A percentile compares a stretch with the other conserved stretches of the same genome.
phyloP scores from a whole-genome alignment of 2,888 invertebrate genomes.

The Dermolepida albohirtum region DNA sequence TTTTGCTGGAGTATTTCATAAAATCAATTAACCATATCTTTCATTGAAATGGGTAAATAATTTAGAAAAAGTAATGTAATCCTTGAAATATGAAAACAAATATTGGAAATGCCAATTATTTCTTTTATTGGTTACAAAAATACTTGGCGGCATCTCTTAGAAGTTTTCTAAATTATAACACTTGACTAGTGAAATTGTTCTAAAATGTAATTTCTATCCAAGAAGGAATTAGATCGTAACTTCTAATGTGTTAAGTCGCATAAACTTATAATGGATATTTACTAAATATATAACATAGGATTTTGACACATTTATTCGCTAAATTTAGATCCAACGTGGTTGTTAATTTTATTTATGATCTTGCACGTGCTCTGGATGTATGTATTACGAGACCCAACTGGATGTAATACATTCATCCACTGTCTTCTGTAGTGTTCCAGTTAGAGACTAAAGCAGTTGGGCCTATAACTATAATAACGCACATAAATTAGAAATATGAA shows the following conservation, averaged over 20 bases:
- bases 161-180: no score
- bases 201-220: neutral
- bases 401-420: slow-evolving; percentile 1
- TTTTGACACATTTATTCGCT: slow-evolving; percentile 35
- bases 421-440: neutral
- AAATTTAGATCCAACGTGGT: slow-evolving; percentile 23
- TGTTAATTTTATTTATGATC: slow-evolving; percentile 35
- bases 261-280: neutral
- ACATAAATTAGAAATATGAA: no score
- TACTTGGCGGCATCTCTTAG: no score
- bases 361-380: slow-evolving; percentile 20
- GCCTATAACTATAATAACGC: no score
- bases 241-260: neutral
- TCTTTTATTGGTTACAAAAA: no score
- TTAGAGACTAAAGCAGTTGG: neutral
- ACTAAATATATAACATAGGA: slow-evolving; percentile 12
- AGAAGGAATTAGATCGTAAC: slow-evolving; percentile 3
- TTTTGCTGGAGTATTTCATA: no score
- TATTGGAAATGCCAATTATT: no score
- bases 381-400: slow-evolving; percentile 11
- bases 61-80: no score
- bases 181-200: neutral
- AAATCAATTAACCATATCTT: no score
- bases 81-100: no score
- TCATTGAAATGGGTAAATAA: no score